Evolutionary conservation across 2,113 vertebrate species (phyloP).

Genomic region (Gadus chalcogrammus): DNA sequence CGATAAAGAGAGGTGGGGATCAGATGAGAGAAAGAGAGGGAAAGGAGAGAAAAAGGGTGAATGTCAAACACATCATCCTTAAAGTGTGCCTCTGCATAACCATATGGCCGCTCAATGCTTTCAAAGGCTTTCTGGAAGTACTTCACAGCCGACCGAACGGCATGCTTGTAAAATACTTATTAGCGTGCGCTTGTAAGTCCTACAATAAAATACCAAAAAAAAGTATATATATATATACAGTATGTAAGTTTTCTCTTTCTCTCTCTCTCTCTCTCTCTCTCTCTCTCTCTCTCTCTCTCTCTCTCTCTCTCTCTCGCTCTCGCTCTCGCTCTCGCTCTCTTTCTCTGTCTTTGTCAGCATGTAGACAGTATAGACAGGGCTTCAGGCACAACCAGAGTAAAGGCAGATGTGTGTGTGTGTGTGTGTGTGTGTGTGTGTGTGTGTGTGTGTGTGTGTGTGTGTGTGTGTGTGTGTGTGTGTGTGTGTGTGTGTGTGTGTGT

Average conservation of each 20-base stretch:
- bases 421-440: no score
- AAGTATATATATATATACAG: neutral
- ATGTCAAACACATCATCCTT: slow-evolving; percentile 58
- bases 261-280: no score
- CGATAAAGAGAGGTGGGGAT: no score
- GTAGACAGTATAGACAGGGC: slow-evolving; percentile 29
- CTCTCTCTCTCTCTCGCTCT: slow-evolving; percentile 1
- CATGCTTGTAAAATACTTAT: slow-evolving; percentile 5
- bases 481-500: slow-evolving; percentile 21
- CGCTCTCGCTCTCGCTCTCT: neutral
- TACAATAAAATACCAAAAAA: no score
- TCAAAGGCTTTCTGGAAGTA: slow-evolving; percentile 43
- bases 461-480: no score
- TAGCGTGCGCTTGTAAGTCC: neutral
- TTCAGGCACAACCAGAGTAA: slow-evolving; percentile 40
- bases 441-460: no score
- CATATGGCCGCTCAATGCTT: slow-evolving; percentile 55
- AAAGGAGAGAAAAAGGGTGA: neutral
- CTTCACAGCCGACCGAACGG: slow-evolving; percentile 24
- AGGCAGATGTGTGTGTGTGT: slow-evolving; percentile 39
- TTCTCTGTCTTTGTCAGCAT: slow-evolving; percentile 11
- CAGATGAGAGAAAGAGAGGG: no score
- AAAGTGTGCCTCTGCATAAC: slow-evolving; percentile 54
- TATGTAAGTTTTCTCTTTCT: neutral
- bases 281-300: neutral